These are phyloP conservation scores for Coracias cyanogaster DNA, from an alignment of 2,797 vertebrate genomes.

Conservation along the genomic window DNA sequence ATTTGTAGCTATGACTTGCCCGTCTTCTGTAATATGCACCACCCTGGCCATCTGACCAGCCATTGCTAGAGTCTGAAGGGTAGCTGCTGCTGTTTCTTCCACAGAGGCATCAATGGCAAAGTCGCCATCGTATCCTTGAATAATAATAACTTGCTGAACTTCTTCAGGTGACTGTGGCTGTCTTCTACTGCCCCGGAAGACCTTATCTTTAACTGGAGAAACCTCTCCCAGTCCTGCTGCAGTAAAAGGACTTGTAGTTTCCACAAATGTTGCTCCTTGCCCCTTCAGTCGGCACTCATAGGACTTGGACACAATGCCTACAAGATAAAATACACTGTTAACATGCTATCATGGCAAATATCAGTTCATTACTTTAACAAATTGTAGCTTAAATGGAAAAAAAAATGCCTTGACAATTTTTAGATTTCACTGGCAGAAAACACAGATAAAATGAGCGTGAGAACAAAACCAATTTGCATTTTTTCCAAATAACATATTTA, in stretches of 20 bases:
- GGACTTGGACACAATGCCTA: constrained; percentile 98
- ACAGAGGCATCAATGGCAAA: constrained; percentile 88
- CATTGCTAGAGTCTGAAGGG: constrained; percentile 95
- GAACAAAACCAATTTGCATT: constrained; percentile 50
- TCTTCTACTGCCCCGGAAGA: constrained; percentile 48
- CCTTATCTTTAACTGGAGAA: constrained; percentile 70
- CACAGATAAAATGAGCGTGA: constrained; percentile 5
- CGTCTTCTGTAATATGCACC: constrained; percentile 94
- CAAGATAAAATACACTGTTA: constrained; percentile 53
- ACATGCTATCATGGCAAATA: background rate
- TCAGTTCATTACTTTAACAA: background rate
- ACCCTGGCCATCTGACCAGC: constrained; percentile 93
- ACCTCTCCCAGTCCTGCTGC: constrained; percentile 76
- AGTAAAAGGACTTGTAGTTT: constrained; percentile 83
- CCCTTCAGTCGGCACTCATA: constrained; percentile 97
- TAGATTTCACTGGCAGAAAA: constrained; percentile 47
- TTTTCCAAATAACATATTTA: constrained; percentile 60
- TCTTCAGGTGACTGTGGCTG: constrained; percentile 75
- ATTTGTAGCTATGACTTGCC: constrained; percentile 89
- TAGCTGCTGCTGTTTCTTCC: constrained; percentile 94
- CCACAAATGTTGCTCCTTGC: constrained; percentile 94
- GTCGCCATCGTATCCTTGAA: constrained; percentile 89
- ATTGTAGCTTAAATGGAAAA: background rate
- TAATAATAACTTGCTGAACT: constrained; percentile 96
- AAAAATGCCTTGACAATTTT: background rate